These are phyloP conservation scores for Pogona vitticeps DNA, from an alignment of 2,113 vertebrate species.

Conservation along the genomic window DNA sequence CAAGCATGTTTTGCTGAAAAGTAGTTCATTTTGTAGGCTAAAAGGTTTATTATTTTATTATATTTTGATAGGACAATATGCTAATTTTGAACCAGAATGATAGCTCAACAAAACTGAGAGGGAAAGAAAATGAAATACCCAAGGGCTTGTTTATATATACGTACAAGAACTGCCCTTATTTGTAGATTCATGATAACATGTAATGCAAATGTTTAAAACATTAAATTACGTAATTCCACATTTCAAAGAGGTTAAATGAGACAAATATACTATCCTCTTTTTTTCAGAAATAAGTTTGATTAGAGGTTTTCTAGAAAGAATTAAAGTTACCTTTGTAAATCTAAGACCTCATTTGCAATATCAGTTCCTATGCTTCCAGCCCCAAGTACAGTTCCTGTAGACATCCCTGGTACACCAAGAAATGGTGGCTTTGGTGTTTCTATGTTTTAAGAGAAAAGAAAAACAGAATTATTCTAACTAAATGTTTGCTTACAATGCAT, in stretches of 20 bases:
- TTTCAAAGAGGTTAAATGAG: not conserved
- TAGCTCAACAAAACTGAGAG: not conserved
- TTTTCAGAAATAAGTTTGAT: not conserved
- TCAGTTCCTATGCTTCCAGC: slow-evolving; percentile 89
- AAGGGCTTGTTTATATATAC: too few relatives aligned
- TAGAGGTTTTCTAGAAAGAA: not conserved
- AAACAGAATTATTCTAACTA: not conserved
- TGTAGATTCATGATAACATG: not conserved
- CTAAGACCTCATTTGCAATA: slow-evolving; percentile 88
- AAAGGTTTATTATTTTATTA: too few relatives aligned
- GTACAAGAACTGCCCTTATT: not conserved
- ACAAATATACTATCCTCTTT: not conserved
- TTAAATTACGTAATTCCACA: not conserved
- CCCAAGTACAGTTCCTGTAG: slow-evolving; percentile 83
- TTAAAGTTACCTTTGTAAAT: slow-evolving; percentile 84
- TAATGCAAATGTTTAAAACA: too few relatives aligned
- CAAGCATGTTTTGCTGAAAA: not conserved
- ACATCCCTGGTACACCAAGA: slow-evolving; percentile 78
- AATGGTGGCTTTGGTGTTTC: slow-evolving; percentile 81
- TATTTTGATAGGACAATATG: not conserved
- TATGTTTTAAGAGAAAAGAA: slow-evolving; percentile 51
- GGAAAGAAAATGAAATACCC: not conserved
- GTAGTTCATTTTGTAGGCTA: not conserved
- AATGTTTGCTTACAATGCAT: not conserved
- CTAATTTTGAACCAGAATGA: not conserved